phyloP scores from a whole-genome alignment of 2,113 vertebrate genomes.

The Daubentonia madagascariensis region DNA sequence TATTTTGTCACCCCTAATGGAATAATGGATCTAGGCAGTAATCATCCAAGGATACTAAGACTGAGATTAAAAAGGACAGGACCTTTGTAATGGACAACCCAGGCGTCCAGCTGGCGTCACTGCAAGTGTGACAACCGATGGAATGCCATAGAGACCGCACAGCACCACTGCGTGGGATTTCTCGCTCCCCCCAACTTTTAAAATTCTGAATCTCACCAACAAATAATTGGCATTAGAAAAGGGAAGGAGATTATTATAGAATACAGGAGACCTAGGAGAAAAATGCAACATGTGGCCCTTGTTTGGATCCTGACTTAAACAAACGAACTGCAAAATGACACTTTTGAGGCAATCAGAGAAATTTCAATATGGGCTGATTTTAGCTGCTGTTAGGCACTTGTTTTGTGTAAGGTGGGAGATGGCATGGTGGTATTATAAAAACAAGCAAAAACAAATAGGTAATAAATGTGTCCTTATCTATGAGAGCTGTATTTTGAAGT shows the following conservation, averaged over 20 bases:
- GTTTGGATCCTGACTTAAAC: not conserved
- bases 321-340: not conserved
- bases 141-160: not conserved
- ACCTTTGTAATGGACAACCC: not conserved
- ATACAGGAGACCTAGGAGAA: not conserved
- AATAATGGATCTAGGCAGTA: not conserved
- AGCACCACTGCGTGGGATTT: not conserved
- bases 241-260: not conserved
- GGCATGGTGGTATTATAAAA: not conserved
- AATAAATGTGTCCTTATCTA: not conserved
- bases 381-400: not conserved
- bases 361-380: not conserved
- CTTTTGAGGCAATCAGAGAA: not conserved
- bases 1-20: not conserved
- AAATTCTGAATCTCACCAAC: not conserved
- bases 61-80: not conserved
- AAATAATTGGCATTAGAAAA: not conserved
- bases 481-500: not conserved
- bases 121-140: not conserved
- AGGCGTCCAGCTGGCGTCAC: not conserved
- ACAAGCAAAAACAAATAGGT: not conserved
- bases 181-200: not conserved
- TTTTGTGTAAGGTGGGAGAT: not conserved
- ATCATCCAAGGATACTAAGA: not conserved
- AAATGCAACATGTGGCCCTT: not conserved